Evolutionary conservation across 2,113 vertebrate species (phyloP).

Genomic region (Alethe diademata): DNA sequence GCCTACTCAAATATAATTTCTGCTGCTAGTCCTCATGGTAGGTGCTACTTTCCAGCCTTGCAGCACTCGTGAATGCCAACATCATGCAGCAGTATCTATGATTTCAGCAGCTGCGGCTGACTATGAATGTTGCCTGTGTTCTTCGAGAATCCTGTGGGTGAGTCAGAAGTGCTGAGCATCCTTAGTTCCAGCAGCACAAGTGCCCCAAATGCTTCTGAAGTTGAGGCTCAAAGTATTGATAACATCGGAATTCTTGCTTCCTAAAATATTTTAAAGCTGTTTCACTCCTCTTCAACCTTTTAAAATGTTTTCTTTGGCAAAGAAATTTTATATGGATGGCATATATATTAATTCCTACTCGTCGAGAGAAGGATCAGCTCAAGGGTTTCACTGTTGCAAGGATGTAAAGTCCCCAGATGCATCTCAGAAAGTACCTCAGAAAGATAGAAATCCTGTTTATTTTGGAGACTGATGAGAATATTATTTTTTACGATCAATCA

Average conservation of each 20-base stretch:
- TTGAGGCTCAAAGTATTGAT: not conserved
- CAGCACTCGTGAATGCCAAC: not conserved
- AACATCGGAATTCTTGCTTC: not conserved
- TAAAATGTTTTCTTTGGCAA: not conserved
- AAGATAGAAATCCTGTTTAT: not conserved
- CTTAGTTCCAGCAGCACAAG: not conserved
- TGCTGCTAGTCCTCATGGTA: not conserved
- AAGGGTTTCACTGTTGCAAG: not conserved
- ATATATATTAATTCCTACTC: not conserved
- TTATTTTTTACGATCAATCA: not conserved
- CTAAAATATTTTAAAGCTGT: not conserved
- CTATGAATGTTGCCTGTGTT: not conserved
- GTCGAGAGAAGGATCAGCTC: not conserved
- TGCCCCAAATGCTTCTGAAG: not conserved
- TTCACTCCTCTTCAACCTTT: slow-evolving; percentile 9
- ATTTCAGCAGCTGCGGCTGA: not conserved
- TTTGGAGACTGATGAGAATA: not conserved
- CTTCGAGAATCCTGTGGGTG: fast-evolving
- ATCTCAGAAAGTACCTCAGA: not conserved
- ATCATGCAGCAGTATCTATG: not conserved
- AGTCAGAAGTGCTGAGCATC: not conserved
- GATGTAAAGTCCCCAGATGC: not conserved
- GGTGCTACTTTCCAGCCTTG: not conserved
- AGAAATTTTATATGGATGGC: not conserved
- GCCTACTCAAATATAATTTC: not conserved